A percentile compares a stretch with the other conserved stretches of the same genome.
Evolutionary conservation across 92 coral and sea anemone species (phyloP).

Genomic region (Siderastrea radians): DNA sequence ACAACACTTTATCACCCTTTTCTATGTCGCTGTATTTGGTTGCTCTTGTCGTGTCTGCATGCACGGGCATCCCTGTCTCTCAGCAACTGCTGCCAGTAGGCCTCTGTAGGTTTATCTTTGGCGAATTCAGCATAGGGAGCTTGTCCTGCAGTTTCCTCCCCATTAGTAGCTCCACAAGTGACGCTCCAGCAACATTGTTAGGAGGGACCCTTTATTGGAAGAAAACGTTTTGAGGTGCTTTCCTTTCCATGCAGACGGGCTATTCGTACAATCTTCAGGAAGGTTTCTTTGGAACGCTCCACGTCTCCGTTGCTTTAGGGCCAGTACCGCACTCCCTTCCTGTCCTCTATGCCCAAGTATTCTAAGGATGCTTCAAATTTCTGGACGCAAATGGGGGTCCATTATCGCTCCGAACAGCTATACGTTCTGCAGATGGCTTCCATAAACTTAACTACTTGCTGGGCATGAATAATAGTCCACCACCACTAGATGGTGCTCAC

Average conservation of each 20-base stretch:
- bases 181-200: conserved; percentile 25
- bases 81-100: conserved; percentile 50
- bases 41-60: neutral
- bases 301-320: conserved; percentile 65
- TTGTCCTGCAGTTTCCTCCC: conserved; percentile 48
- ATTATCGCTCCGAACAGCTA: conserved; percentile 65
- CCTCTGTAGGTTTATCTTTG: conserved; percentile 44
- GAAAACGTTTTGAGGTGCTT: conserved; percentile 38
- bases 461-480: conserved; percentile 68
- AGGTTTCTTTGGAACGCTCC: conserved; percentile 48
- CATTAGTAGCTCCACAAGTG: conserved; percentile 43
- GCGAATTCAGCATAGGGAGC: conserved; percentile 19
- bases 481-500: conserved; percentile 70
- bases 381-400: conserved; percentile 59
- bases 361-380: conserved; percentile 42
- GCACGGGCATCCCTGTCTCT: conserved; percentile 37
- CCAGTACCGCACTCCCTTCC: conserved; percentile 65
- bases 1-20: neutral
- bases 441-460: conserved; percentile 35
- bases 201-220: conserved; percentile 53
- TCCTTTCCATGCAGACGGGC: conserved; percentile 46
- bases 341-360: conserved; percentile 60
- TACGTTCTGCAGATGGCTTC: conserved; percentile 75
- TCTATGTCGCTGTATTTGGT: neutral
- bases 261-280: conserved; percentile 46